phyloP scores from a whole-genome alignment of 1,140 invertebrate species.

The Drosophila sucinea region DNA sequence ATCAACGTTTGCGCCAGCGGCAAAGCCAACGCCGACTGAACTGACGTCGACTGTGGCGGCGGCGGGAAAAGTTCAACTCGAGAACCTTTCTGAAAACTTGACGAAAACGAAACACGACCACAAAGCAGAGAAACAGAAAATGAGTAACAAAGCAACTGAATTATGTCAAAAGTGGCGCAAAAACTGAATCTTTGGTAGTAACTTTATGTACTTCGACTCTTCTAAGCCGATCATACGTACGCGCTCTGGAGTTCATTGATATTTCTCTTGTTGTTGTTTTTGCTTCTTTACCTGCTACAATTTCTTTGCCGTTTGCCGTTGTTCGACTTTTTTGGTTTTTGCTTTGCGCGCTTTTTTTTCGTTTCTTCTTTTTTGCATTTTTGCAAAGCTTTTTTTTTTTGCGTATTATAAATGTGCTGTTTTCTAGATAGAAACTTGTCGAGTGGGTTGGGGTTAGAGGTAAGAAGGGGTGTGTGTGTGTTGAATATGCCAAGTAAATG shows the following conservation, averaged over 20 bases:
- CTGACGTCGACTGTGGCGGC: slow-evolving; percentile 41
- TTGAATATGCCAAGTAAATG: slow-evolving; percentile 12
- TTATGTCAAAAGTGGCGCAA: slow-evolving; percentile 75
- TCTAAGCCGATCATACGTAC: slow-evolving; percentile 31
- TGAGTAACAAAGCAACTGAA: slow-evolving; percentile 48
- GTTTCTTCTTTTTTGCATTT: slow-evolving; percentile 31
- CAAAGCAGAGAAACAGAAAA: slow-evolving; percentile 48
- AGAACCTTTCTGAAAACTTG: slow-evolving; percentile 66
- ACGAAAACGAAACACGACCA: slow-evolving; percentile 60
- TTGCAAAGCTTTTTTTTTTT: slow-evolving; percentile 53
- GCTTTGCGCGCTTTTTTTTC: slow-evolving; percentile 48
- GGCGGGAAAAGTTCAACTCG: slow-evolving; percentile 67
- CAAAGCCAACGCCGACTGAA: slow-evolving; percentile 23
- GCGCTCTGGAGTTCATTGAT: slow-evolving; percentile 65
- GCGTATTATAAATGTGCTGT: slow-evolving; percentile 49
- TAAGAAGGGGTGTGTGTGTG: slow-evolving; percentile 9
- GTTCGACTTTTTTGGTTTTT: slow-evolving; percentile 53
- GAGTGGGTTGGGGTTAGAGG: slow-evolving; percentile 20
- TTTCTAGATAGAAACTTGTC: slow-evolving; percentile 60
- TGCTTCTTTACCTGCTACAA: slow-evolving; percentile 64
- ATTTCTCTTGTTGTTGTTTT: slow-evolving; percentile 55
- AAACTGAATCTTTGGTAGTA: slow-evolving; percentile 58
- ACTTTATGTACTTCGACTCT: slow-evolving; percentile 15
- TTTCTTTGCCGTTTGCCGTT: slow-evolving; percentile 42
- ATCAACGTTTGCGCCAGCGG: slow-evolving; percentile 22